Evolutionary conservation across 1,140 invertebrate genomes (phyloP).

Genomic region (Zaprionus capensis): DNA sequence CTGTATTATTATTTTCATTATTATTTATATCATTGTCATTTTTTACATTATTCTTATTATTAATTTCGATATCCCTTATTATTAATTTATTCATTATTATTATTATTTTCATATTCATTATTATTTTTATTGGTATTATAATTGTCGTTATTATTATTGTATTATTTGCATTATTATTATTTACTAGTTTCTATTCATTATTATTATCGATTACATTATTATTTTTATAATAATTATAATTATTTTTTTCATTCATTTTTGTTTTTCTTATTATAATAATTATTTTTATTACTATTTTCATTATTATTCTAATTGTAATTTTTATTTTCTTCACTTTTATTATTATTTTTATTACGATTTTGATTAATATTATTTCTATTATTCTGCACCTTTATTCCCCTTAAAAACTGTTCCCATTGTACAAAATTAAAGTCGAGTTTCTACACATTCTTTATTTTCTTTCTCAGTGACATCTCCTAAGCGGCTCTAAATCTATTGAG

Average conservation of each 20-base stretch:
- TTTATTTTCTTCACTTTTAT: too few species aligned
- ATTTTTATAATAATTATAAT: too few species aligned
- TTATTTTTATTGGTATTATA: neutral
- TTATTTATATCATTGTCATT: neutral
- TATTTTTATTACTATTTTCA: too few species aligned
- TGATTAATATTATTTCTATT: neutral
- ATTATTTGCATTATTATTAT: neutral
- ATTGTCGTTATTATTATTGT: too few species aligned
- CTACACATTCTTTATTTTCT: neutral
- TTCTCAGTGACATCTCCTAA: slow-evolving; percentile 6
- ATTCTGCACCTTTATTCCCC: neutral
- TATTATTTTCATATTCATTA: neutral
- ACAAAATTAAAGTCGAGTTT: neutral
- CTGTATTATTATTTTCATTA: neutral
- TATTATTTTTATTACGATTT: neutral
- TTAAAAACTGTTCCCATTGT: neutral
- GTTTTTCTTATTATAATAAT: too few species aligned
- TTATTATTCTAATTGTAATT: too few species aligned
- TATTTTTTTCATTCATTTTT: too few species aligned
- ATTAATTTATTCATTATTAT: too few species aligned
- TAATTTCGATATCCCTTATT: too few species aligned
- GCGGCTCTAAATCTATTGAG: slow-evolving; percentile 38
- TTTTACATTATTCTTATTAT: too few species aligned
- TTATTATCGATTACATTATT: too few species aligned
- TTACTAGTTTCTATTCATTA: too few species aligned